Evolutionary conservation across 2,113 vertebrate species (phyloP).

Genomic region (Verasper variegatus): DNA sequence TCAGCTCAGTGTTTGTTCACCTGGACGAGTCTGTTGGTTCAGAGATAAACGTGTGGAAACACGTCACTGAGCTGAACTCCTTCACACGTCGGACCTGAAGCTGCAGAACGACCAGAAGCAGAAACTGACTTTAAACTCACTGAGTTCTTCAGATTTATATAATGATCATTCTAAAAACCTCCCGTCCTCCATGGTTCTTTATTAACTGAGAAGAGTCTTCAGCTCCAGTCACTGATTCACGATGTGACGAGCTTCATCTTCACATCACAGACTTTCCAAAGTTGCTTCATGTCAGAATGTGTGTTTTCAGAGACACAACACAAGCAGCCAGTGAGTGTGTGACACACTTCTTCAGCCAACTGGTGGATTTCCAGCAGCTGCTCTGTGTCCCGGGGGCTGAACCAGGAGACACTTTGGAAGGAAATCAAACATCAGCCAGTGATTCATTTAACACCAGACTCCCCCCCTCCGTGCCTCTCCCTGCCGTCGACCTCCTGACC

Average conservation of each 20-base stretch:
- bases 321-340: not conserved
- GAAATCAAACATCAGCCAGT: slow-evolving; percentile 55
- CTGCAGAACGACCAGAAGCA: too few species aligned
- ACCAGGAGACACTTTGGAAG: slow-evolving; percentile 42
- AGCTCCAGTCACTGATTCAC: too few species aligned
- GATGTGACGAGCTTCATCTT: too few species aligned
- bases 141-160: too few species aligned
- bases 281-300: not conserved
- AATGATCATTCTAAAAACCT: too few species aligned
- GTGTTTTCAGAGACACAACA: not conserved
- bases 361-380: slow-evolving; percentile 40
- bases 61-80: not conserved
- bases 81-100: not conserved
- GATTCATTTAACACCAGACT: slow-evolving; percentile 17
- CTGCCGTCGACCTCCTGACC: not conserved
- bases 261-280: too few species aligned
- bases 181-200: too few species aligned
- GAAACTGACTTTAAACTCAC: too few species aligned
- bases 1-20: slow-evolving; percentile 51
- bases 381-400: slow-evolving; percentile 42
- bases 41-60: slow-evolving; percentile 46
- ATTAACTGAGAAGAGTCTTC: too few species aligned
- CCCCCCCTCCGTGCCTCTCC: slow-evolving; percentile 27
- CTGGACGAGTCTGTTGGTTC: slow-evolving; percentile 46
- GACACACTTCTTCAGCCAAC: slow-evolving; percentile 29